These are phyloP conservation scores for Muschampia plurimacula DNA, from an alignment of 2,888 invertebrate genomes.

Conservation along the genomic window DNA sequence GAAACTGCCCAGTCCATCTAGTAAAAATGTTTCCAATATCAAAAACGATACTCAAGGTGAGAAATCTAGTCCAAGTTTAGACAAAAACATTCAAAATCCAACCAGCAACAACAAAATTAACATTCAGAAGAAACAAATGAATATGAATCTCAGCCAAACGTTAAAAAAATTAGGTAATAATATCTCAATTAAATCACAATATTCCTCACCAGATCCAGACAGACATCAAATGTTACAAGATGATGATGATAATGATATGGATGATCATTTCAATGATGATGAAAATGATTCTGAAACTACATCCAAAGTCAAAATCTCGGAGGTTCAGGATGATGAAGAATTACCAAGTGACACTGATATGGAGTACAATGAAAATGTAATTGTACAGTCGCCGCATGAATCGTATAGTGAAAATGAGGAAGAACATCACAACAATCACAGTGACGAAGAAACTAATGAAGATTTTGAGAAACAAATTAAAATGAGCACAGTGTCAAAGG, in stretches of 20 bases:
- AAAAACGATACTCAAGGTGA: conserved; percentile 30
- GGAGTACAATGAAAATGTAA: conserved; percentile 50
- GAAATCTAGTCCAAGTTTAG: conserved; percentile 3
- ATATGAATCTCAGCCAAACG: conserved; percentile 47
- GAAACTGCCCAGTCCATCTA: conserved; percentile 55
- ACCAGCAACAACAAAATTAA: conserved; percentile 28
- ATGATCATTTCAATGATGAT: conserved; percentile 32
- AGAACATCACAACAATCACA: conserved; percentile 20
- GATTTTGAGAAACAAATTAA: conserved; percentile 56
- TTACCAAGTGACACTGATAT: conserved; percentile 54
- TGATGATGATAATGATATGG: conserved; percentile 41
- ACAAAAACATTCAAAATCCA: conserved; percentile 20
- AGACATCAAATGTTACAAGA: conserved; percentile 41
- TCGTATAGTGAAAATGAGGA: conserved; percentile 59
- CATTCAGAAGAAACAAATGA: conserved; percentile 24
- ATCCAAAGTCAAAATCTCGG: conserved; percentile 51
- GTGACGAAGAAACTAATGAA: conserved; percentile 50
- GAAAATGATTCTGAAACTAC: conserved; percentile 29
- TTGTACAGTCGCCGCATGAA: conserved; percentile 63
- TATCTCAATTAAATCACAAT: conserved; percentile 70
- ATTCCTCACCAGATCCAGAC: conserved; percentile 54
- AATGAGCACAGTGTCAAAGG: conserved; percentile 53
- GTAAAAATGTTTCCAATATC: conserved; percentile 40
- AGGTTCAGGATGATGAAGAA: conserved; percentile 55
- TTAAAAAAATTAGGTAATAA: conserved; percentile 69